Evolutionary conservation across 2,888 invertebrate genomes (phyloP).

Genomic region (Drosophila buzzatii): DNA sequence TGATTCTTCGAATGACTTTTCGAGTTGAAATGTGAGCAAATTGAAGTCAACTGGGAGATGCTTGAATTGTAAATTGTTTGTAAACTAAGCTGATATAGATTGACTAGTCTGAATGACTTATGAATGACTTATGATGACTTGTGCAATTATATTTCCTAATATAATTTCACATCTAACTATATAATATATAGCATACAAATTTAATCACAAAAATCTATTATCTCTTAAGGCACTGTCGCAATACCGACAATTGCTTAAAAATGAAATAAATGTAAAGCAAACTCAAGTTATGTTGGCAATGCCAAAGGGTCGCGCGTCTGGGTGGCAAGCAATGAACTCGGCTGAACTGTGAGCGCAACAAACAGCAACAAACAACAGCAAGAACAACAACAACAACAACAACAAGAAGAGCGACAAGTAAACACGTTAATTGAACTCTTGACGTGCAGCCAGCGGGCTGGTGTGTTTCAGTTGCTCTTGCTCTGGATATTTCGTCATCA

Average conservation of each 20-base stretch:
- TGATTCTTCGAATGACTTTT: background rate
- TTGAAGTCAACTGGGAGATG: background rate
- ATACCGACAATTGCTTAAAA: conserved; percentile 19
- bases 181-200: background rate
- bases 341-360: conserved; percentile 43
- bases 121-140: too few species aligned
- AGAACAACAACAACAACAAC: background rate
- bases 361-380: background rate
- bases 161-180: background rate
- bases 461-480: conserved; percentile 22
- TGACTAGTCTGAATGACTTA: background rate
- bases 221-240: conserved; percentile 3
- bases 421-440: conserved; percentile 71
- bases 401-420: conserved; percentile 4
- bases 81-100: background rate
- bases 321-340: conserved; percentile 58
- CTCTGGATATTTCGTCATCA: conserved; percentile 48
- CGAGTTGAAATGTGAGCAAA: background rate
- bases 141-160: background rate
- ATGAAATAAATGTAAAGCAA: conserved; percentile 24
- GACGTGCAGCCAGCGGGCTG: conserved; percentile 40
- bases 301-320: conserved; percentile 43
- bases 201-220: background rate
- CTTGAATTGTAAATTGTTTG: background rate
- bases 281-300: conserved; percentile 32